Evolutionary conservation across 1,140 invertebrate genomes (phyloP).

Genomic region (Drosophila melanogaster): Release_6_plus_ISO1_MT NC_004354.4:2163501-2164000

Average conservation of each 20-base stretch:
- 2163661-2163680: background rate
- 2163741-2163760: conserved; percentile 29
- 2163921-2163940: too few species aligned
- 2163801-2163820: conserved; percentile 2
- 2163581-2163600: conserved; percentile 52
- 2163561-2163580: background rate
- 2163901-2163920: background rate
- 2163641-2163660: conserved; percentile 49
- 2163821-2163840: too few species aligned
- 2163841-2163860: background rate
- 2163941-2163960: too few species aligned
- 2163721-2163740: conserved; percentile 60
- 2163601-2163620: conserved; percentile 81
- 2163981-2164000: background rate
- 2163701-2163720: conserved; percentile 69
- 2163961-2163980: too few species aligned
- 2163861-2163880: too few species aligned
- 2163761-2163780: conserved; percentile 15
- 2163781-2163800: conserved; percentile 15
- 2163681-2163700: background rate
- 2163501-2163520: conserved; percentile 73
- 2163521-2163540: conserved; percentile 68
- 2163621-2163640: conserved; percentile 70
- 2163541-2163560: conserved; percentile 13
- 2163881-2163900: background rate